Base-by-base conservation (phyloP, 2,113 vertebrate genomes). In the Alaudala cheleensis region DNA sequence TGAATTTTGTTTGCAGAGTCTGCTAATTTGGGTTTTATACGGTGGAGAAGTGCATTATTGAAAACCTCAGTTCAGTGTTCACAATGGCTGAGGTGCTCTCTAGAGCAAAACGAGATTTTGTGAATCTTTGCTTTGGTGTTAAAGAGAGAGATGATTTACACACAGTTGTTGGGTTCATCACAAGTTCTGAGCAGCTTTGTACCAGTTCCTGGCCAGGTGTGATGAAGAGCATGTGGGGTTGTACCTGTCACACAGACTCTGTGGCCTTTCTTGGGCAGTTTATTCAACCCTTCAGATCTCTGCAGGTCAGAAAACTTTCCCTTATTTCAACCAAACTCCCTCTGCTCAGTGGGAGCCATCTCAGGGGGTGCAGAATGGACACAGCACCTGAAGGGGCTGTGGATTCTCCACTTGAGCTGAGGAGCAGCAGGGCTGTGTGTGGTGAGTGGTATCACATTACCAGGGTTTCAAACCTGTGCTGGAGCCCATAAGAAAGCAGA, bases 301-400 rank as follows among this genome's bases (percentile, higher is more conserved):
- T 49, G 4, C 66, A 60, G 61, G 20, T 64, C 67, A 72, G 66
- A 20, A 56, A 50, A 65, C 42, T n/a, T 91, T 4, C 54, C 37
- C 21, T 60, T 72, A 9, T 47, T 76, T 51, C 51, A 65, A 37
- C 37, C 17, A 37, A 23, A 29, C n/a, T 73, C n/a, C 24, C 12
- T 40, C 45, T 65, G 69, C 62, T 70, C 28, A 40, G 1, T 17
- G 0, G 0, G 24, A 64, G 29, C 70, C 1, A 2, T 34, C 11
- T 47, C 50, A 3, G 51, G n/a, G 19, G 10, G 4, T 19, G 6
- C 57, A 71, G 37, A 31, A 24, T 0, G 0, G 64, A 6, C 54
- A 11, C 23, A 45, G 4, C 1, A 2, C 34, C 20, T 39, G 4
- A 9, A 56, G 29, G 56, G 14, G 16, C 40, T 73, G 17, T 39